Conservation (phyloP, 2,797 vertebrate species). For the Myotis planiceps region DNA sequence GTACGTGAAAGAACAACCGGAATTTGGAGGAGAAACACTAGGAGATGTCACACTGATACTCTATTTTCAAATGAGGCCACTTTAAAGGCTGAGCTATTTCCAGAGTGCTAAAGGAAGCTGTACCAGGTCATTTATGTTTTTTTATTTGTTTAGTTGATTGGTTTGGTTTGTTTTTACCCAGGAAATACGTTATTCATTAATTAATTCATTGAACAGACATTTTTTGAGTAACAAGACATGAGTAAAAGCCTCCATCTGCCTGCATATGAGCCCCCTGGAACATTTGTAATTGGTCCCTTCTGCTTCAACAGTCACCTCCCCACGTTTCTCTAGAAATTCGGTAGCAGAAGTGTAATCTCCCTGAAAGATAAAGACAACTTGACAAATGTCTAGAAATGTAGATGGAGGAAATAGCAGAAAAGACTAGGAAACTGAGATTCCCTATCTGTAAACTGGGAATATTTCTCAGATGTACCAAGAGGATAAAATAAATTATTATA, state of each 20-base stretch:
- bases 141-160: constrained; percentile 14
- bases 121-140: not conserved
- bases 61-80: constrained; percentile 54
- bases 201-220: not conserved
- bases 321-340: not conserved
- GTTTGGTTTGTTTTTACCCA: not conserved
- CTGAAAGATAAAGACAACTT: not conserved
- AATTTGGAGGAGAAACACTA: constrained; percentile 22
- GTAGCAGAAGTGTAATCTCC: not conserved
- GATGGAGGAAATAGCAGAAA: not conserved
- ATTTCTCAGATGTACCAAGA: not conserved
- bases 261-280: not conserved
- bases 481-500: not conserved
- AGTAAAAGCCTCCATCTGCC: not conserved
- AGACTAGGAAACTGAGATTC: not conserved
- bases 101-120: not conserved
- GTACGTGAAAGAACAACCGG: not conserved
- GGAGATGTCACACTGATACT: not conserved
- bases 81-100: constrained; percentile 25
- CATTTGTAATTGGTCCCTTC: not conserved
- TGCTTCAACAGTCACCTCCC: not conserved
- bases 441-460: not conserved
- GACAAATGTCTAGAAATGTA: not conserved
- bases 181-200: not conserved
- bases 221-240: not conserved